Base-by-base conservation (phyloP, 2,797 vertebrate species). In the Schizopygopsis malacanthus region DNA sequence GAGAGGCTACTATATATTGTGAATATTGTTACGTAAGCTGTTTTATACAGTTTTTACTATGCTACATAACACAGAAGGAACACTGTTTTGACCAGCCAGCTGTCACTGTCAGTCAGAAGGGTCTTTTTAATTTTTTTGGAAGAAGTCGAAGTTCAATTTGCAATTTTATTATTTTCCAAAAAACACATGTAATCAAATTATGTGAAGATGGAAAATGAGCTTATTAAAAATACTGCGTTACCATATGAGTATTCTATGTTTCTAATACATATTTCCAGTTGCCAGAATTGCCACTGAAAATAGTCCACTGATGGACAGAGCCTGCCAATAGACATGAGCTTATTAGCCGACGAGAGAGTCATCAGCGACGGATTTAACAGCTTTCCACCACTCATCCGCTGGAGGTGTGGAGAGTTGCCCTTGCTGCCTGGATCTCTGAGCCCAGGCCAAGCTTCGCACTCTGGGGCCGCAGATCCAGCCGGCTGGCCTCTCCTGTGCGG, bases 281-380 rank as follows among this genome's bases (percentile, higher is more conserved):
- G 79, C 79, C 65, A 59, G 83, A 86, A 71, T 87, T 86, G 79
- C 79, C 65, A 59, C 73, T 65, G 81, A 85, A 89, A 89, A 87
- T 81, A 79, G 81, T 52, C 79, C 47, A 37, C 85, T 86, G 86
- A 88, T 79, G 63, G 81, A 85, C 87, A 47, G 85, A 75, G 82
- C 71, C 76, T 87, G 87, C 93, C 93, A 91, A 88, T 90, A 93
- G 89, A 91, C 90, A 91, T 90, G 86, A 91, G 86, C 92, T 95
- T 91, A 94, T 95, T 94, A 94, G 94, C 93, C 93, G 93, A 91
- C 93, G 88, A 92, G 94, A 94, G 93, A 95, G 92, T 94, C 95
- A 96, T 97, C 96, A 95, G 93, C 94, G 91, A 92, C 83, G 90
- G 93, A 93, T 94, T 95, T 96, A 96, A 95, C 95, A 96, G 95